Evolutionary conservation across 2,888 invertebrate genomes (phyloP).

Genomic region (Metalampra italica): DNA sequence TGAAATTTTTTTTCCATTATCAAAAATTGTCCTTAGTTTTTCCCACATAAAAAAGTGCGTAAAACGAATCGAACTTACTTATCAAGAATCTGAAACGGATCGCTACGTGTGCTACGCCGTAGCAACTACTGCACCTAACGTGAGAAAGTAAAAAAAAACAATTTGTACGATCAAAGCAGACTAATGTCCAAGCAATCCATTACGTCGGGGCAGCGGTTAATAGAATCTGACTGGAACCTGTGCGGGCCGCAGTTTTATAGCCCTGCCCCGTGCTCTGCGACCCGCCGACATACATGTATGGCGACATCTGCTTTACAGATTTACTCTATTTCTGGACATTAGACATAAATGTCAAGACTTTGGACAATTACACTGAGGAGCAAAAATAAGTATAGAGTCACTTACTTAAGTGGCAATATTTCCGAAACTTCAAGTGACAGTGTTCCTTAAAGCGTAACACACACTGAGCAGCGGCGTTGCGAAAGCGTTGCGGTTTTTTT

Average conservation of each 20-base stretch:
- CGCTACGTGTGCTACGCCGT: background rate
- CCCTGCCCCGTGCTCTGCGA: slow-evolving; percentile 17
- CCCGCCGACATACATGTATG: background rate
- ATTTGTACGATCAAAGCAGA: background rate
- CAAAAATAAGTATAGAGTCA: too few relatives aligned
- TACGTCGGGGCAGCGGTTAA: slow-evolving; percentile 18
- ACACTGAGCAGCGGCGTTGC: too few relatives aligned
- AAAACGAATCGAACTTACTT: too few relatives aligned
- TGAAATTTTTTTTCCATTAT: too few relatives aligned
- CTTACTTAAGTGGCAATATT: too few relatives aligned
- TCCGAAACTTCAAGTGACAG: too few relatives aligned
- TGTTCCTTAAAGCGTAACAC: too few relatives aligned
- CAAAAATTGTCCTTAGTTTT: too few relatives aligned
- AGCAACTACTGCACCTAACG: background rate
- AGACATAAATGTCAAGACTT: background rate
- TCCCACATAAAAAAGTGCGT: too few relatives aligned
- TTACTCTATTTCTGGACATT: background rate
- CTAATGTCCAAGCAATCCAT: background rate
- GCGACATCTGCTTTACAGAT: background rate
- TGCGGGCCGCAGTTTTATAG: slow-evolving; percentile 38
- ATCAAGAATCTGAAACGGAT: too few relatives aligned
- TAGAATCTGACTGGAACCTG: slow-evolving; percentile 21
- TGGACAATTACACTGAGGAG: too few relatives aligned
- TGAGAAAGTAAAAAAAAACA: background rate
- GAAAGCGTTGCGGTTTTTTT: too few relatives aligned